Percentiles rank a stretch among this genome's conserved stretches.
These are phyloP conservation scores for Zhuqinia jingwanae DNA, from an alignment of 2,888 invertebrate species.

Conservation along the genomic window DNA sequence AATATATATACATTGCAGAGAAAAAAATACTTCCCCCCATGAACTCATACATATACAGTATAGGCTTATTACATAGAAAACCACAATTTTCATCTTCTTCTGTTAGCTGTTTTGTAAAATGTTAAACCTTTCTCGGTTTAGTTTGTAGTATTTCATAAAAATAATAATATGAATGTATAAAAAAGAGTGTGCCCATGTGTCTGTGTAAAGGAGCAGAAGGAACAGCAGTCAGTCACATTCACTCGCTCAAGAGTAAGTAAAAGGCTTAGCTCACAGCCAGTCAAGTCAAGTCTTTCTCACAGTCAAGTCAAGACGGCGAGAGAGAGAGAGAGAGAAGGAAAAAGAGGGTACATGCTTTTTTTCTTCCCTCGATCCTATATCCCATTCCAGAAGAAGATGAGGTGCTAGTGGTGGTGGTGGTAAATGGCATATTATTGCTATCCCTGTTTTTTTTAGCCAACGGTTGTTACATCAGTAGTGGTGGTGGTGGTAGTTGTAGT, in stretches of 20 bases:
- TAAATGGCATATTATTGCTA: background rate
- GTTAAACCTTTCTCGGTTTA: background rate
- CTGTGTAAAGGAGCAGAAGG: conserved; percentile 38
- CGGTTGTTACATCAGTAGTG: background rate
- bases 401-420: background rate
- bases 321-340: background rate
- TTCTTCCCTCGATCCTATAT: background rate
- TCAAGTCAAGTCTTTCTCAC: conserved; percentile 25
- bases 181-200: conserved; percentile 11
- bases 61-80: background rate
- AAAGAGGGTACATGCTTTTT: background rate
- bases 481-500: background rate
- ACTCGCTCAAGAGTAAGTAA: conserved; percentile 47
- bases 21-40: background rate
- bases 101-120: background rate
- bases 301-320: conserved; percentile 15
- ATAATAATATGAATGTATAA: conserved; percentile 18
- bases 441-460: background rate
- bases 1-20: background rate
- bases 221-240: conserved; percentile 49
- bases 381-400: background rate
- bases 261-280: conserved; percentile 47
- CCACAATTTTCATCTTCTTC: background rate
- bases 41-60: too few relatives aligned
- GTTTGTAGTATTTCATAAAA: background rate